Conservation (phyloP, 2,888 invertebrate genomes). For the Andrena minutula region DNA sequence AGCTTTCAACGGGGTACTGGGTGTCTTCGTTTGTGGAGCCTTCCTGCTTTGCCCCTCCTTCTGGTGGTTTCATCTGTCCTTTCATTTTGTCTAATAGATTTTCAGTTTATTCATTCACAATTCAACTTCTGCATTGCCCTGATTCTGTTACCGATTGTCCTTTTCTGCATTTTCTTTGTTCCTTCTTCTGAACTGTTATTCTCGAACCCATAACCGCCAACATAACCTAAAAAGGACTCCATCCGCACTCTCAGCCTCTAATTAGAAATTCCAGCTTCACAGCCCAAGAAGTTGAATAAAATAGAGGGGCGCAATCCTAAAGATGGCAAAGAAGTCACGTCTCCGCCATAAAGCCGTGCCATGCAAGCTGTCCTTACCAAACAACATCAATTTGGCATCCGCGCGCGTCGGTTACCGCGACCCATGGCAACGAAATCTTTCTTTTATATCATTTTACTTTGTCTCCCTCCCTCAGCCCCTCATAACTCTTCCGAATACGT, state of each 20-base stretch:
- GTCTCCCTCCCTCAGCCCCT: slow-evolving; percentile 30
- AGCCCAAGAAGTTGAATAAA: not conserved
- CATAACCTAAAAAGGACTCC: not conserved
- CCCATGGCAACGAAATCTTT: not conserved
- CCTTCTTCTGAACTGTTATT: too few species aligned
- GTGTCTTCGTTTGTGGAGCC: not conserved
- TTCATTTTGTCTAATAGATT: not conserved
- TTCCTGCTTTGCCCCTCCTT: not conserved
- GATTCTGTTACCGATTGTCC: too few species aligned
- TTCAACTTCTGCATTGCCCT: not conserved
- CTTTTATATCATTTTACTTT: slow-evolving; percentile 27
- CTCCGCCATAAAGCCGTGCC: not conserved
- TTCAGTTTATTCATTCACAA: not conserved
- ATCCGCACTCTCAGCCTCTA: not conserved
- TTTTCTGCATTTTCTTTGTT: too few species aligned
- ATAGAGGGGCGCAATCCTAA: not conserved
- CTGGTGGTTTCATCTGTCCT: not conserved
- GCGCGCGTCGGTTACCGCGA: not conserved
- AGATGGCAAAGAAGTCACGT: not conserved
- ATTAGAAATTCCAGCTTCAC: not conserved
- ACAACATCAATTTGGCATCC: slow-evolving; percentile 30
- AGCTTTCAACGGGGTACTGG: not conserved
- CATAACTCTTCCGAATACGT: slow-evolving; percentile 41
- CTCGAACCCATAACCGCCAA: not conserved
- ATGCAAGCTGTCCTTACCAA: slow-evolving; percentile 8